Conservation (phyloP, 2,888 invertebrate species). For the Scaptodrosophila latifasciaeformis region DNA sequence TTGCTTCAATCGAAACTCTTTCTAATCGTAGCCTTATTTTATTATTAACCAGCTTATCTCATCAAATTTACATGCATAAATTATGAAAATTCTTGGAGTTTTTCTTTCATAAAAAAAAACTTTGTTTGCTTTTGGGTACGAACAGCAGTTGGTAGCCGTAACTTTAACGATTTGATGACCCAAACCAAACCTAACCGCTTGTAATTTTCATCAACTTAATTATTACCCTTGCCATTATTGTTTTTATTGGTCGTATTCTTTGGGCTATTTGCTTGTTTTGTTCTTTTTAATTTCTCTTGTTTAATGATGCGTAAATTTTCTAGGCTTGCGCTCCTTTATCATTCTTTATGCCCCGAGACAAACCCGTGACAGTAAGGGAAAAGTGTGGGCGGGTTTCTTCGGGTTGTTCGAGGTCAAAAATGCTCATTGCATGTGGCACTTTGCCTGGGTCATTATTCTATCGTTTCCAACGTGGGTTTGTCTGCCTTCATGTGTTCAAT, state of each 20-base stretch:
- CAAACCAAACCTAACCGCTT: conserved; percentile 1
- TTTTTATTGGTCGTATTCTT: conserved; percentile 38
- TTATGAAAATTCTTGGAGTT: too few relatives aligned
- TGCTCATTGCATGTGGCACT: conserved; percentile 24
- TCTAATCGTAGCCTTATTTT: too few relatives aligned
- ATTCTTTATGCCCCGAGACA: background rate
- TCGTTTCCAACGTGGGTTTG: too few relatives aligned
- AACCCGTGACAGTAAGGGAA: background rate
- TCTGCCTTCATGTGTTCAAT: conserved; percentile 17
- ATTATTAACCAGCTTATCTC: too few relatives aligned
- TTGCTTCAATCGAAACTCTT: too few relatives aligned
- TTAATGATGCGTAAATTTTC: conserved; percentile 62
- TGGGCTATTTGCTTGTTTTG: conserved; percentile 20
- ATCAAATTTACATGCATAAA: too few relatives aligned
- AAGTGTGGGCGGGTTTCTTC: conserved; percentile 26
- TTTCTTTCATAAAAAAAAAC: too few relatives aligned
- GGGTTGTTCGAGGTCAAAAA: conserved; percentile 53
- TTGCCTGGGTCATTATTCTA: conserved; percentile 11
- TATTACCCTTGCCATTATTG: conserved; percentile 36
- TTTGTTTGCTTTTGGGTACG: too few relatives aligned
- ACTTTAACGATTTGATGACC: too few relatives aligned
- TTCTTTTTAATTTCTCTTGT: conserved; percentile 44
- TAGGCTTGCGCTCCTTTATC: conserved; percentile 36
- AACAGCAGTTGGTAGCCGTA: too few relatives aligned
- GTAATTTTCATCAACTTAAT: conserved; percentile 44